phyloP scores from a whole-genome alignment of 2,888 invertebrate genomes.

The Dorcus parallelipipedus region DNA sequence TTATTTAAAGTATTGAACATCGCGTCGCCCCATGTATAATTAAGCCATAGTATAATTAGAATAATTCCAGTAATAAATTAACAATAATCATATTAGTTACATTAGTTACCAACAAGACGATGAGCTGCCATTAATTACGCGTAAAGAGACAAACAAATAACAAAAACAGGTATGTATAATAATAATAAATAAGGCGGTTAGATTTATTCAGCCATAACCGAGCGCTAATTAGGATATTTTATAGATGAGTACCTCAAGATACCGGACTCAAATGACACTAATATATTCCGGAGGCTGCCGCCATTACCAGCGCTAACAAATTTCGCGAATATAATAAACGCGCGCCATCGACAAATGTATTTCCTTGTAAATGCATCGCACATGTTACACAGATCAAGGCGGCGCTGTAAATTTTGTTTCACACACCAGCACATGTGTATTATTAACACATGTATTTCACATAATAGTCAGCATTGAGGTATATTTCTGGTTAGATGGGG shows the following conservation, averaged over 20 bases:
- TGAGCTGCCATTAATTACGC: neutral
- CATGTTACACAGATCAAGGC: constrained; percentile 26
- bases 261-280: neutral
- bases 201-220: constrained; percentile 18
- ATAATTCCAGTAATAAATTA: neutral
- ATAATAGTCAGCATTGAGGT: constrained; percentile 27
- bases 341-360: constrained; percentile 15
- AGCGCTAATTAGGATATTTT: constrained; percentile 18
- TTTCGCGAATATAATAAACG: constrained; percentile 7
- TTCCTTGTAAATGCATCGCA: constrained; percentile 21
- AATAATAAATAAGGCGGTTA: constrained; percentile 5
- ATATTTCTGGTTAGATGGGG: constrained; percentile 23
- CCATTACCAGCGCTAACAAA: constrained; percentile 10
- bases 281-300: neutral
- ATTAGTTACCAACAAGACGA: neutral
- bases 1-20: too few relatives aligned
- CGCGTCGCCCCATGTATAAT: too few relatives aligned
- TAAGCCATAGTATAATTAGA: neutral
- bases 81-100: neutral
- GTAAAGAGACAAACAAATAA: neutral
- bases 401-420: constrained; percentile 27
- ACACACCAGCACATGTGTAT: constrained; percentile 24
- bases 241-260: constrained; percentile 6
- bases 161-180: neutral
- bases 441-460: constrained; percentile 24